phyloP scores from a whole-genome alignment of 2,888 invertebrate species.

The Dendrolimus pini region DNA sequence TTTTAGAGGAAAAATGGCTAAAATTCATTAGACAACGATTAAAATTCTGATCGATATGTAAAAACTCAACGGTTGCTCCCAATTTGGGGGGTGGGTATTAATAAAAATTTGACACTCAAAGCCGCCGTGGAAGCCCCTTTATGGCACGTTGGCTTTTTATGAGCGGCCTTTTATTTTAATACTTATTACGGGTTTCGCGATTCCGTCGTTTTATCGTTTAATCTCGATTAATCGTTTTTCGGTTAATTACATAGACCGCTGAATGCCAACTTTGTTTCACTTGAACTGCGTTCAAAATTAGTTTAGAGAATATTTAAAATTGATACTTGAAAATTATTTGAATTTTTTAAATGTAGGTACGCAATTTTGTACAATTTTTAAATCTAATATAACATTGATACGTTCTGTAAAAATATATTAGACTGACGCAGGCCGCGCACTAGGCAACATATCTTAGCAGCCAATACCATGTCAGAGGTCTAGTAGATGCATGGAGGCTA shows the following conservation, averaged over 20 bases:
- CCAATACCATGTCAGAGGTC: too few relatives aligned
- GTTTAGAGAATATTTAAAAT: too few relatives aligned
- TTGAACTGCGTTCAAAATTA: background rate
- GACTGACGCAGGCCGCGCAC: too few relatives aligned
- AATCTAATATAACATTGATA: too few relatives aligned
- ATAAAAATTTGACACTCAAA: constrained; percentile 62
- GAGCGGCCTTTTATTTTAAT: constrained; percentile 63
- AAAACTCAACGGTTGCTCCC: constrained; percentile 37
- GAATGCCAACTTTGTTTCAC: constrained; percentile 27
- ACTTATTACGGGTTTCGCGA: constrained; percentile 59
- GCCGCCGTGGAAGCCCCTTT: constrained; percentile 57
- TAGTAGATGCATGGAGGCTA: too few relatives aligned
- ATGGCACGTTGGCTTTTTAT: constrained; percentile 64
- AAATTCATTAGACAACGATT: constrained; percentile 18
- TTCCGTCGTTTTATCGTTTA: constrained; percentile 53
- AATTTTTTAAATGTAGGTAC: too few relatives aligned
- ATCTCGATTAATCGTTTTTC: constrained; percentile 56
- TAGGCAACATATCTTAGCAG: too few relatives aligned
- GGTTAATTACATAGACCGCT: constrained; percentile 48
- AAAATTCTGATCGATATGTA: constrained; percentile 53
- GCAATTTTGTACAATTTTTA: too few relatives aligned
- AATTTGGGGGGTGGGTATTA: constrained; percentile 56
- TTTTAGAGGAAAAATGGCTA: background rate
- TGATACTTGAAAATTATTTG: too few relatives aligned
- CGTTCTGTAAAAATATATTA: too few relatives aligned